These are phyloP conservation scores for Potamilus streckersoni DNA, from an alignment of 1,140 invertebrate genomes.

Conservation along the genomic window DNA sequence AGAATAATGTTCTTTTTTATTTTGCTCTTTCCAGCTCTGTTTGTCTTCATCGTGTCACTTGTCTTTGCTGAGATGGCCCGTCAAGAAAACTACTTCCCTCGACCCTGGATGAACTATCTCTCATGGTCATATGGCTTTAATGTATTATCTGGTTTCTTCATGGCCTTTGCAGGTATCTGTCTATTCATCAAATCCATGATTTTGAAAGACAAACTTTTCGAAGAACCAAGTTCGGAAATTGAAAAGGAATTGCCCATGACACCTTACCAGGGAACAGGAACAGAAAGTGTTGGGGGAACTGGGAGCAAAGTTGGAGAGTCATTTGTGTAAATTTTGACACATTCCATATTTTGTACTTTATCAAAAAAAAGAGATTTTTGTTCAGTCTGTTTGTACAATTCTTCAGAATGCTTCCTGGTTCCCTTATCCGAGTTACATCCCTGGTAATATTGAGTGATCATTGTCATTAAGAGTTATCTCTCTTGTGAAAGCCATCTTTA, in stretches of 20 bases:
- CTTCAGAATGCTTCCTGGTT: too few relatives aligned
- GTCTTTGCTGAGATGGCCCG: slow-evolving; percentile 92
- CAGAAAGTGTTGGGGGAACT: neutral
- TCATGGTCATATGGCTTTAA: slow-evolving; percentile 95
- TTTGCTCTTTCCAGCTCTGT: slow-evolving; percentile 41
- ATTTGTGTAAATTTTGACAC: too few relatives aligned
- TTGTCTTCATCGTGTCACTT: slow-evolving; percentile 76
- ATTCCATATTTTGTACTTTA: too few relatives aligned
- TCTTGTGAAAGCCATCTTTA: too few relatives aligned
- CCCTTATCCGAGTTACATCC: too few relatives aligned
- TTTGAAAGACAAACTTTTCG: slow-evolving; percentile 42
- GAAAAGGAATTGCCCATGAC: slow-evolving; percentile 17
- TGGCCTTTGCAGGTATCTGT: slow-evolving; percentile 57
- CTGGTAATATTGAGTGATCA: too few relatives aligned
- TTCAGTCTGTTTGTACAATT: too few relatives aligned
- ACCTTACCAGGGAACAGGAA: slow-evolving; percentile 10
- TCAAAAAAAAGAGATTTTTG: too few relatives aligned
- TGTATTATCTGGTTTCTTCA: slow-evolving; percentile 86
- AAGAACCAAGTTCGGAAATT: slow-evolving; percentile 17
- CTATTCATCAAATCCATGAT: slow-evolving; percentile 54
- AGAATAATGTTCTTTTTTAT: neutral
- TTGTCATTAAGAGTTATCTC: too few relatives aligned
- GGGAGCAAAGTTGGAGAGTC: slow-evolving; percentile 4
- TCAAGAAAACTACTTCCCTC: slow-evolving; percentile 91
- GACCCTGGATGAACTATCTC: slow-evolving; percentile 95